phyloP scores from a whole-genome alignment of 2,113 vertebrate genomes.

The Oxyruncus cristatus region DNA sequence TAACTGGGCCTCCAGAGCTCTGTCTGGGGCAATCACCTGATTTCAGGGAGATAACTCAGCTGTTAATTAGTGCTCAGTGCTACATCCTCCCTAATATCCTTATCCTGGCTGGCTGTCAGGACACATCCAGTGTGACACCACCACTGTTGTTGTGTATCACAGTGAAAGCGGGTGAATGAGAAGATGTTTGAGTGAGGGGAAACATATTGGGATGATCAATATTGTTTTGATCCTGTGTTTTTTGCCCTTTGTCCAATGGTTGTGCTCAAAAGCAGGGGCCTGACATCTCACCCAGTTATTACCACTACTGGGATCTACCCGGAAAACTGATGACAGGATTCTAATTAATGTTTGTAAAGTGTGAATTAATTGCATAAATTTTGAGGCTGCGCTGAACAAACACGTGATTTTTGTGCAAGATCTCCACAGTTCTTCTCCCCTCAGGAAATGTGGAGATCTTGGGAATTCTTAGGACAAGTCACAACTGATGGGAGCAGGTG shows the following conservation, averaged over 20 bases:
- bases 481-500: no score
- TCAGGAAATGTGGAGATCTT: accelerated
- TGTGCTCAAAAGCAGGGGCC: not conserved
- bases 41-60: not conserved
- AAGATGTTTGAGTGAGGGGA: not conserved
- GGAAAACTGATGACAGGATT: not conserved
- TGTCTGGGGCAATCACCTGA: not conserved
- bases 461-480: not conserved
- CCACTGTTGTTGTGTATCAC: not conserved
- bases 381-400: not conserved
- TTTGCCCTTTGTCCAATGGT: not conserved
- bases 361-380: not conserved
- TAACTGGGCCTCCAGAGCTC: not conserved
- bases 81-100: not conserved
- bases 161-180: not conserved
- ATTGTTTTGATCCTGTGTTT: not conserved
- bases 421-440: not conserved
- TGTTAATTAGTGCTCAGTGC: constrained; percentile 38
- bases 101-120: not conserved
- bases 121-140: not conserved
- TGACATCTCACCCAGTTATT: not conserved
- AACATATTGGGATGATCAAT: not conserved
- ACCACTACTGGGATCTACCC: not conserved
- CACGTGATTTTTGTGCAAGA: not conserved
- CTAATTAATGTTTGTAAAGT: not conserved